Conservation (phyloP, 2,797 vertebrate genomes). For the Synanceia verrucosa region DNA sequence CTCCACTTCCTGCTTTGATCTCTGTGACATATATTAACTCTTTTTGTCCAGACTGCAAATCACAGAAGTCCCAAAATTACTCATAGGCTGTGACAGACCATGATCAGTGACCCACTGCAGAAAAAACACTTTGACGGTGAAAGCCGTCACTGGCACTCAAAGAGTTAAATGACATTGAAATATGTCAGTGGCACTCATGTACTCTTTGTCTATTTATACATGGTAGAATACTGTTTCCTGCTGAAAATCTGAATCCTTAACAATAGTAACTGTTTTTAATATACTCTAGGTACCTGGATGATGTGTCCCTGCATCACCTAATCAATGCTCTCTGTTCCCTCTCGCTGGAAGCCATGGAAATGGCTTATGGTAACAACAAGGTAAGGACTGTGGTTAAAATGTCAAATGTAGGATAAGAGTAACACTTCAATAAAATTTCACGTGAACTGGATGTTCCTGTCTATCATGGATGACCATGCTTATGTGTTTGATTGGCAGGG, state of each 20-base stretch:
- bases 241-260: neutral
- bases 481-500: neutral
- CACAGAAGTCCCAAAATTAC: no score
- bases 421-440: neutral
- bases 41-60: no score
- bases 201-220: neutral
- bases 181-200: no score
- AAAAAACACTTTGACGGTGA: no score
- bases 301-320: slow-evolving; percentile 98
- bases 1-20: no score
- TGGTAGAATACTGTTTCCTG: neutral
- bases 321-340: slow-evolving; percentile 98
- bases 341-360: slow-evolving; percentile 98
- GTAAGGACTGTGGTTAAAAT: slow-evolving; percentile 62
- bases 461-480: neutral
- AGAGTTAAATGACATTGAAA: no score
- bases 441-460: neutral
- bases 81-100: no score
- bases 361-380: slow-evolving; percentile 99
- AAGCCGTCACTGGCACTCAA: no score
- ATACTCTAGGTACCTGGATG: slow-evolving; percentile 91
- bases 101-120: no score
- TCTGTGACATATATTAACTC: no score
- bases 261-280: slow-evolving; percentile 35
- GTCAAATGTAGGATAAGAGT: neutral